Base-by-base conservation (phyloP, 2,888 invertebrate species). In the Gymnocheta viridis region DNA sequence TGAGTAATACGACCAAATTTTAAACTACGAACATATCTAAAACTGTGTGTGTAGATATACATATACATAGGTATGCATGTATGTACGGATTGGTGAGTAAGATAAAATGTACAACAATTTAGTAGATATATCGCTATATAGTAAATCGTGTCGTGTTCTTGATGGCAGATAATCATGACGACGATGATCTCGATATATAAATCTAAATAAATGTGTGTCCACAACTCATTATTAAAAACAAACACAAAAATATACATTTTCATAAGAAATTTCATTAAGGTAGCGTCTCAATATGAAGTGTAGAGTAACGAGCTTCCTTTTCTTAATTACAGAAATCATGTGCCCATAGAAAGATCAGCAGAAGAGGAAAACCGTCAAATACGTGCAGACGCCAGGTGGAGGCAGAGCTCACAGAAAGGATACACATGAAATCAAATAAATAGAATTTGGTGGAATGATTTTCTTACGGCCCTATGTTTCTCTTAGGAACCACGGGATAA, bases 141-240 rank as follows among this genome's bases (percentile, higher is more conserved):
- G 60, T 76, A 83, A 76, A 80, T 70, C 70, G 81, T 82, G 47
- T 62, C 67, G 84, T 73, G 51, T 81, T 73, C 77, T 83, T 76
- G 77, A 69, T 69, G 66, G 67, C 84, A 62, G 54, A 76, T 69
- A 60, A 72, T 77, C 41, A 76, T 74, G 67, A 60, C 54, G 69
- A 70, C 70, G 82, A 41, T 78, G 72, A 60, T 82, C 66, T 58
- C 72, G 41, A 60, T 70, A 73, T 73, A 56, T 49, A 62, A 27
- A 67, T 47, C 10, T 73, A 74, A 41, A 62, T 54, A 51, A 47
- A 77, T 69, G 44, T 56, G 27, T 73, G 74, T 66, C 32, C 56
- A 66, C 82, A 76, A 78, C 54, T 82, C 54, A 62, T 67, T 77
- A 62, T 38, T 6, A 51, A 32, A 0, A 51, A 41, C 19, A 29